Evolutionary conservation across 2,888 invertebrate species (phyloP).

Genomic region (Drosophila subquinaria): DNA sequence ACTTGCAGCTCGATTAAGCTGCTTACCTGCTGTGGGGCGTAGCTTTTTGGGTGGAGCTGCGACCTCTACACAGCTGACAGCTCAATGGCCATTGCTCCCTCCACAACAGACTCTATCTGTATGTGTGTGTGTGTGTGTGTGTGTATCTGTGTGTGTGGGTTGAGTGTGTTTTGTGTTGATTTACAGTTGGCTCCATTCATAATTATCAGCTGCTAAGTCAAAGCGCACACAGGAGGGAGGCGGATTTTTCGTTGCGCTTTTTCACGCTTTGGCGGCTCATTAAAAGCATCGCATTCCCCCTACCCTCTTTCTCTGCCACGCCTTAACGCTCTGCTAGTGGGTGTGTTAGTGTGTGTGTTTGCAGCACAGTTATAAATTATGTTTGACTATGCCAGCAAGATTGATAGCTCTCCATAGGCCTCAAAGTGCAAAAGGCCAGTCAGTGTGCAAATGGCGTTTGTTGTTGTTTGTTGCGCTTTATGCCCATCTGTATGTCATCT

Average conservation of each 20-base stretch:
- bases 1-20: conserved; percentile 68
- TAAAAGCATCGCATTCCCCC: conserved; percentile 58
- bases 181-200: conserved; percentile 79
- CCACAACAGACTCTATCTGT: background rate
- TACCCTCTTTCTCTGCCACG: conserved; percentile 21
- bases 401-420: conserved; percentile 69
- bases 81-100: conserved; percentile 68
- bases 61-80: conserved; percentile 59
- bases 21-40: conserved; percentile 79
- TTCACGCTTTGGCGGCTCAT: conserved; percentile 80
- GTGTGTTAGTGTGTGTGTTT: conserved; percentile 27
- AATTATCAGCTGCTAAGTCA: conserved; percentile 63
- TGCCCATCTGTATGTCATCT: conserved; percentile 33
- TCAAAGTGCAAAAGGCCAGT: conserved; percentile 33
- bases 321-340: conserved; percentile 32
- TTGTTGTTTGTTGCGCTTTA: conserved; percentile 19
- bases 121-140: conserved; percentile 52
- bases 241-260: conserved; percentile 68
- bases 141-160: conserved; percentile 68
- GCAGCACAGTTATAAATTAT: conserved; percentile 74
- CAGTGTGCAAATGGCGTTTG: conserved; percentile 57
- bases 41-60: conserved; percentile 77
- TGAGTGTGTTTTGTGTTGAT: conserved; percentile 74
- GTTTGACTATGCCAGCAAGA: conserved; percentile 74
- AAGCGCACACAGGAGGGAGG: background rate